These are phyloP conservation scores for Phoxinus phoxinus DNA, from an alignment of 2,113 vertebrate genomes.

Conservation along the genomic window DNA sequence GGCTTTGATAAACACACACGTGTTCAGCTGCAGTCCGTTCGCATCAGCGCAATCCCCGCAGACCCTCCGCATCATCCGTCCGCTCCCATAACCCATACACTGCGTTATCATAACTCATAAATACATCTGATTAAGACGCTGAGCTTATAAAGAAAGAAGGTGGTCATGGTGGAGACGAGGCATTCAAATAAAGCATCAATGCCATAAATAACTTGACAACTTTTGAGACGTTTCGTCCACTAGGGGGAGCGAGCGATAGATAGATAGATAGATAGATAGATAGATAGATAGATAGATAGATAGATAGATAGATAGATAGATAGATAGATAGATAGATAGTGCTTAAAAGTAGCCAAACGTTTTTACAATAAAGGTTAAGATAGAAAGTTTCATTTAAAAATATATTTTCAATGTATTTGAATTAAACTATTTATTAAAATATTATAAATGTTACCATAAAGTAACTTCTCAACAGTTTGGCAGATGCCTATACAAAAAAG, in stretches of 20 bases:
- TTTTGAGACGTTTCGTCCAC: background rate
- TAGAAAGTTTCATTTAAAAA: too few species aligned
- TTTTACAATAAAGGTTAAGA: too few species aligned
- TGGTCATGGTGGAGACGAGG: background rate
- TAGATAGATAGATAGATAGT: background rate
- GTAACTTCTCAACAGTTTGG: too few species aligned
- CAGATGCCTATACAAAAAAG: too few species aligned
- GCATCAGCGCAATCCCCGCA: constrained; percentile 2
- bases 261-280: background rate
- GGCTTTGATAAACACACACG: background rate
- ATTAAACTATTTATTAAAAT: too few species aligned
- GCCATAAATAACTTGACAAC: constrained; percentile 22
- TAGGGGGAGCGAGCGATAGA: background rate
- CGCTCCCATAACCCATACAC: background rate
- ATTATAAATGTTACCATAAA: too few species aligned
- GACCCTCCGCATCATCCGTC: background rate
- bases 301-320: constrained; percentile 9
- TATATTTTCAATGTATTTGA: too few species aligned
- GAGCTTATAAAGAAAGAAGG: background rate
- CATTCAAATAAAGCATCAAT: background rate
- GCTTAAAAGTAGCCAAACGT: too few species aligned
- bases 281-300: constrained; percentile 24
- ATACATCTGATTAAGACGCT: background rate
- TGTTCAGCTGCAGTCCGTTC: constrained; percentile 3
- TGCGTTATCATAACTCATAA: background rate